Percentiles rank a stretch among this genome's conserved stretches.
These are phyloP conservation scores for Catharus fuscescens DNA, from an alignment of 2,113 vertebrate genomes.

Conservation along the genomic window DNA sequence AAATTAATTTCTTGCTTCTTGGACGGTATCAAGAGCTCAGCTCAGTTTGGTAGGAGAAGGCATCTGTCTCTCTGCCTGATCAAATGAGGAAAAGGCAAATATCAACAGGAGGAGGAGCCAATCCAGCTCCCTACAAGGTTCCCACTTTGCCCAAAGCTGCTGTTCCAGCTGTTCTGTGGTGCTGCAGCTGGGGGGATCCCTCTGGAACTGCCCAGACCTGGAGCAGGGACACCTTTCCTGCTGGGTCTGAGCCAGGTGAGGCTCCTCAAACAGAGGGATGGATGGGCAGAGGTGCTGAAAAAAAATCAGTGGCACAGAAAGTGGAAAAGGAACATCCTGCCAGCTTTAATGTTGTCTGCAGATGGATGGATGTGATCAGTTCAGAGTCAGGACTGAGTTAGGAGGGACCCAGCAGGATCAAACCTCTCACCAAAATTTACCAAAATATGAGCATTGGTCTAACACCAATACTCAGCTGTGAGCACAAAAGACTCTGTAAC, in stretches of 20 bases:
- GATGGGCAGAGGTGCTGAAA: neutral
- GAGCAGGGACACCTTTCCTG: neutral
- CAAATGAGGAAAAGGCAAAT: slow-evolving; percentile 2
- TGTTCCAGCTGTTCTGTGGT: neutral
- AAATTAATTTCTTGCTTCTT: neutral
- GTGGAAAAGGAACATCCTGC: neutral
- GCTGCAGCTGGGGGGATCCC: neutral
- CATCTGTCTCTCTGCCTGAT: slow-evolving; percentile 31
- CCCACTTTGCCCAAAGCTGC: slow-evolving; percentile 5
- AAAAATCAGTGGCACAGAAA: neutral
- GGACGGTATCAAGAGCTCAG: neutral
- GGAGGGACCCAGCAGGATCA: neutral
- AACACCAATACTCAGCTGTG: too few species aligned
- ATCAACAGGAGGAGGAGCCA: slow-evolving; percentile 21
- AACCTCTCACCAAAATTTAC: neutral
- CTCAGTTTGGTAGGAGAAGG: neutral
- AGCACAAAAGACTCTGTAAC: too few species aligned
- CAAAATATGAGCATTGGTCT: too few species aligned
- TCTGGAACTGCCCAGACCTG: neutral
- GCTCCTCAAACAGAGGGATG: neutral
- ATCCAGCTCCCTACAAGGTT: neutral
- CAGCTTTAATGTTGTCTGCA: neutral
- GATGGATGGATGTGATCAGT: neutral
- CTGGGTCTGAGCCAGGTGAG: neutral
- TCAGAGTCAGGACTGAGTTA: neutral